Evolutionary conservation across 2,888 invertebrate genomes (phyloP).

Genomic region (Euphydryas editha): DNA sequence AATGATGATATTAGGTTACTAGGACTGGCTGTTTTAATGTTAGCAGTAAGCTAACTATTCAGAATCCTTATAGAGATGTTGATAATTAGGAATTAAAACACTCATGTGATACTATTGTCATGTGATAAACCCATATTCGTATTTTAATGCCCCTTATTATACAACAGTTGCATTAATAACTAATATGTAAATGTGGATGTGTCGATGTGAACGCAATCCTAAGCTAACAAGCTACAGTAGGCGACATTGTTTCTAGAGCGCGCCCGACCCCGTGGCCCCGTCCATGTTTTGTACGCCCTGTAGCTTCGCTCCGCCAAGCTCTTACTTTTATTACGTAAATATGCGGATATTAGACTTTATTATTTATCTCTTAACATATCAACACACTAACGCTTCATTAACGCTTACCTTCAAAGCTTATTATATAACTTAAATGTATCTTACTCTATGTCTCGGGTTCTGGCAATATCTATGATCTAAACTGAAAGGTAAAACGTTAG

Average conservation of each 20-base stretch:
- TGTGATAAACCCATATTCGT: too few relatives aligned
- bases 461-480: not conserved
- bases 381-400: constrained; percentile 28
- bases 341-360: constrained; percentile 52
- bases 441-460: not conserved
- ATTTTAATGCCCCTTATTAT: too few relatives aligned
- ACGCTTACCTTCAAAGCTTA: constrained; percentile 19
- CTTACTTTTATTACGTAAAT: constrained; percentile 81
- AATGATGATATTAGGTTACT: too few relatives aligned
- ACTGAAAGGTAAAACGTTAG: too few relatives aligned
- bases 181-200: not conserved
- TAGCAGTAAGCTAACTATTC: too few relatives aligned
- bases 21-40: too few relatives aligned
- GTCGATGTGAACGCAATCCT: constrained; percentile 1
- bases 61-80: too few relatives aligned
- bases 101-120: too few relatives aligned
- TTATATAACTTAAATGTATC: not conserved
- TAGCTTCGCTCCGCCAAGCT: constrained; percentile 66
- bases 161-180: too few relatives aligned
- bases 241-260: constrained; percentile 70
- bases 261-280: constrained; percentile 71
- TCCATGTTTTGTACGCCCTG: constrained; percentile 79
- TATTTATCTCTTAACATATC: constrained; percentile 15
- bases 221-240: constrained; percentile 52
- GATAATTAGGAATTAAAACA: too few relatives aligned